Conservation (phyloP, 1,140 invertebrate species). For the Drosophila pallidifrons region DNA sequence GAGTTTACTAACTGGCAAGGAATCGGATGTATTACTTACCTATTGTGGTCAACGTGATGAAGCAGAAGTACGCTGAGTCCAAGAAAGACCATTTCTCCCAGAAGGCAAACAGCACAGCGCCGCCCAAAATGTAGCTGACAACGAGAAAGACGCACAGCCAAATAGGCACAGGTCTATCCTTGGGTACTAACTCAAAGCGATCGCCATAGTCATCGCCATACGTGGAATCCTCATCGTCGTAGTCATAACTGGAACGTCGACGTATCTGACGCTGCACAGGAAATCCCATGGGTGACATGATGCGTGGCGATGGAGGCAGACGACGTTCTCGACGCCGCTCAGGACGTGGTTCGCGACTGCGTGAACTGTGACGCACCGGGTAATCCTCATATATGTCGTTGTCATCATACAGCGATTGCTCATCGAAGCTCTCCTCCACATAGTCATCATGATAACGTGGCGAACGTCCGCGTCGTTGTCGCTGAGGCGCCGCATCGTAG, state of each 20-base stretch:
- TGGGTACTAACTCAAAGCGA: constrained; percentile 70
- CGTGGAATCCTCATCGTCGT: constrained; percentile 85
- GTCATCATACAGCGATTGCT: constrained; percentile 56
- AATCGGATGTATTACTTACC: constrained; percentile 84
- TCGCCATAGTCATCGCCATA: constrained; percentile 86
- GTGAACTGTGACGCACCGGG: constrained; percentile 49
- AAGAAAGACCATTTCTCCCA: constrained; percentile 96
- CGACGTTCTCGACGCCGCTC: constrained; percentile 64
- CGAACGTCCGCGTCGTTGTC: constrained; percentile 62
- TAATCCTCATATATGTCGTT: constrained; percentile 72
- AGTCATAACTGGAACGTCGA: constrained; percentile 65
- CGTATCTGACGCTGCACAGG: constrained; percentile 87
- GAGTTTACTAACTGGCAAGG: background rate
- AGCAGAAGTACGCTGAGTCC: constrained; percentile 97
- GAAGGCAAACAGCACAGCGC: constrained; percentile 93
- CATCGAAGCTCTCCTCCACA: constrained; percentile 74
- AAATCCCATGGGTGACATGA: constrained; percentile 90
- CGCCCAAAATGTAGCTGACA: constrained; percentile 94
- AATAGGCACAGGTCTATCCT: constrained; percentile 91
- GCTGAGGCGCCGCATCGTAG: constrained; percentile 50
- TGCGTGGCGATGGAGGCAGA: constrained; percentile 86
- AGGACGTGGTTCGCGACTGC: constrained; percentile 47
- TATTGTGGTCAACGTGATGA: constrained; percentile 97
- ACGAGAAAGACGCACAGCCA: constrained; percentile 96
- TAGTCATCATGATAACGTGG: constrained; percentile 67